A percentile compares a stretch with the other conserved stretches of the same genome.
These are phyloP conservation scores for Syrmaticus mikado DNA, from an alignment of 2,113 vertebrate species.

Conservation along the genomic window DNA sequence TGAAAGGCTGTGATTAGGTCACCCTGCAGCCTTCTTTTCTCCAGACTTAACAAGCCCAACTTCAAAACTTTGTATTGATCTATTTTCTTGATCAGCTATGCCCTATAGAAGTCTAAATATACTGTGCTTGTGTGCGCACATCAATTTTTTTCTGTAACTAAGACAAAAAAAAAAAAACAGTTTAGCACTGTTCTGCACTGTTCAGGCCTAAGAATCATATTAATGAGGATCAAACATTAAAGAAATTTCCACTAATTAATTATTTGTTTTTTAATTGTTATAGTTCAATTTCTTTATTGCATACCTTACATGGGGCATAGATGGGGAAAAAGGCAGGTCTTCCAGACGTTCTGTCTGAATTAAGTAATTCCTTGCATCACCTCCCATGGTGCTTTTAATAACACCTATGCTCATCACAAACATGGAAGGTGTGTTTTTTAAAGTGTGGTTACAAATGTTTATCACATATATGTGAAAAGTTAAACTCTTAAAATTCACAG, in stretches of 20 bases:
- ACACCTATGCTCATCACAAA: neutral
- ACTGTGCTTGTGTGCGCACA: neutral
- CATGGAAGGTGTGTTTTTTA: neutral
- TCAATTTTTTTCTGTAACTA: neutral
- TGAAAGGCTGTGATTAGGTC: no score
- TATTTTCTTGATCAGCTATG: neutral
- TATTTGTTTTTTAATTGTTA: neutral
- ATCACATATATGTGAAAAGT: neutral
- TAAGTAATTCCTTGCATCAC: neutral
- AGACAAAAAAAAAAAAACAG: neutral
- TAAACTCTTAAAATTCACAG: neutral
- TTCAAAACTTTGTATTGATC: no score
- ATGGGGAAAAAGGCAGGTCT: neutral
- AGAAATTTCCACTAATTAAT: neutral
- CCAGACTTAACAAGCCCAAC: no score
- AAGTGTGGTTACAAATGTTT: neutral
- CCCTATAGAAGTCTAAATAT: neutral
- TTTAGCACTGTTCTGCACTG: neutral
- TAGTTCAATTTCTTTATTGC: rapidly evolving
- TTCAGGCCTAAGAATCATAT: neutral
- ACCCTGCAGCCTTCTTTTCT: no score
- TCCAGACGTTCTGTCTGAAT: neutral
- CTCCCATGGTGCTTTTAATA: neutral
- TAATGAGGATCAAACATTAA: neutral
- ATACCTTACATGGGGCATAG: neutral